Conservation (phyloP, 2,888 invertebrate species). For the Nomada fucata region DNA sequence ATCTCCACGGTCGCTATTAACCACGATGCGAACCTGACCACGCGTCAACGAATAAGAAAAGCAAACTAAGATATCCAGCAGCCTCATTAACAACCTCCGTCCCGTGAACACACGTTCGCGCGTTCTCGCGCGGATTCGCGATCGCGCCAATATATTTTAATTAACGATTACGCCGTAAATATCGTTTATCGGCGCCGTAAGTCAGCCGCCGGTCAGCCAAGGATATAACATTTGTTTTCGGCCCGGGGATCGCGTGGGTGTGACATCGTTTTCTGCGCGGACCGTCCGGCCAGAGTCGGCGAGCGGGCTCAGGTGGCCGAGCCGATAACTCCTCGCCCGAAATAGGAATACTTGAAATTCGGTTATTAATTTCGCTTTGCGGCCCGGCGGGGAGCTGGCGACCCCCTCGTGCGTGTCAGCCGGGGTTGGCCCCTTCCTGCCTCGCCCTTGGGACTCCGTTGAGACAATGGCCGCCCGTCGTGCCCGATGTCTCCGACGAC, state of each 20-base stretch:
- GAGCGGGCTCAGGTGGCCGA: slow-evolving; percentile 54
- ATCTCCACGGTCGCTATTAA: slow-evolving; percentile 6
- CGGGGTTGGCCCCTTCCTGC: slow-evolving; percentile 61
- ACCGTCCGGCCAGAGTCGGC: slow-evolving; percentile 2
- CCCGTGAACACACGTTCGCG: slow-evolving; percentile 27
- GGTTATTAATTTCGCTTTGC: slow-evolving; percentile 79
- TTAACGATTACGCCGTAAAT: slow-evolving; percentile 66
- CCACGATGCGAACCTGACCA: neutral
- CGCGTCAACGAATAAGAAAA: slow-evolving; percentile 12
- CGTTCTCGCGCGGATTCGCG: slow-evolving; percentile 40
- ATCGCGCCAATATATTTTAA: slow-evolving; percentile 54
- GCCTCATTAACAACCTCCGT: slow-evolving; percentile 45
- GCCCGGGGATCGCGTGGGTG: slow-evolving; percentile 62
- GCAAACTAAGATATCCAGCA: slow-evolving; percentile 36
- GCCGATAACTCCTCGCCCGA: slow-evolving; percentile 58
- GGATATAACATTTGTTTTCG: slow-evolving; percentile 51
- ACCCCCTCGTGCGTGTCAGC: slow-evolving; percentile 79
- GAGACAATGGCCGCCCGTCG: slow-evolving; percentile 83
- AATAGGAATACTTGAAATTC: slow-evolving; percentile 67
- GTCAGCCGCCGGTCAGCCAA: slow-evolving; percentile 50
- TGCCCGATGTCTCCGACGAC: slow-evolving; percentile 76
- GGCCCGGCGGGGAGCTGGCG: slow-evolving; percentile 75
- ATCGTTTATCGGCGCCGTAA: slow-evolving; percentile 61
- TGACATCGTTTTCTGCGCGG: slow-evolving; percentile 52
- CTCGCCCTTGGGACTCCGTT: slow-evolving; percentile 74